phyloP scores from a whole-genome alignment of 2,888 invertebrate species.

The Ctena decussata region DNA sequence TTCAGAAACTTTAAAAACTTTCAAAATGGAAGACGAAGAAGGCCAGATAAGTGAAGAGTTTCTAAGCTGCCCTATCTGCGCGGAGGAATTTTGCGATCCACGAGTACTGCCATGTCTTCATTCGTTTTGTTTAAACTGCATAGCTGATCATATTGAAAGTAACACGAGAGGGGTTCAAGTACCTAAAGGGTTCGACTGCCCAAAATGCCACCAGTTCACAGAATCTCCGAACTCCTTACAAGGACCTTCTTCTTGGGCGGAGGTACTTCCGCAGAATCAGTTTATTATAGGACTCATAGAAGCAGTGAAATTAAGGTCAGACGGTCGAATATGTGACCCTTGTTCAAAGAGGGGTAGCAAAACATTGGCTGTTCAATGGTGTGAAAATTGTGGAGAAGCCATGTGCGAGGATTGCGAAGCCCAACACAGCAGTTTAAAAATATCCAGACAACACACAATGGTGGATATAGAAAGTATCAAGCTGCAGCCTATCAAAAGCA shows the following conservation, averaged over 20 bases:
- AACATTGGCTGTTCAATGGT: slow-evolving; percentile 61
- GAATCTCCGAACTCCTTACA: slow-evolving; percentile 59
- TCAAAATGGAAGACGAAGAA: slow-evolving; percentile 18
- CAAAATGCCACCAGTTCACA: slow-evolving; percentile 63
- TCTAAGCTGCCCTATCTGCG: slow-evolving; percentile 67
- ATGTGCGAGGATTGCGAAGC: slow-evolving; percentile 68
- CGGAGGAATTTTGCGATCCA: slow-evolving; percentile 68
- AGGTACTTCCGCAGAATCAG: slow-evolving; percentile 66
- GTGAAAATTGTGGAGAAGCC: slow-evolving; percentile 69
- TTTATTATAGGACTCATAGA: slow-evolving; percentile 68
- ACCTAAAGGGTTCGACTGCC: slow-evolving; percentile 66
- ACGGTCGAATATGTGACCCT: slow-evolving; percentile 64
- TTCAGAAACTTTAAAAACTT: background rate
- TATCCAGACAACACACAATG: slow-evolving; percentile 51
- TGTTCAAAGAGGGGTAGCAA: slow-evolving; percentile 51
- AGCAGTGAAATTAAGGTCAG: slow-evolving; percentile 63
- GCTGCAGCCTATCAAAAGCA: slow-evolving; percentile 66
- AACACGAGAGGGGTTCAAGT: slow-evolving; percentile 61
- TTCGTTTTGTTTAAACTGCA: slow-evolving; percentile 66
- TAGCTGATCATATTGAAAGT: slow-evolving; percentile 66
- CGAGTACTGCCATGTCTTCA: slow-evolving; percentile 67
- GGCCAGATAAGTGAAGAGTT: slow-evolving; percentile 67
- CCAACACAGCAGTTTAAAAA: slow-evolving; percentile 65
- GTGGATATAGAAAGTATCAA: slow-evolving; percentile 68
- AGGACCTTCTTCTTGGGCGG: slow-evolving; percentile 66